These are phyloP conservation scores for Vollenhovia emeryi DNA, from an alignment of 1,140 invertebrate genomes.

Conservation along the genomic window DNA sequence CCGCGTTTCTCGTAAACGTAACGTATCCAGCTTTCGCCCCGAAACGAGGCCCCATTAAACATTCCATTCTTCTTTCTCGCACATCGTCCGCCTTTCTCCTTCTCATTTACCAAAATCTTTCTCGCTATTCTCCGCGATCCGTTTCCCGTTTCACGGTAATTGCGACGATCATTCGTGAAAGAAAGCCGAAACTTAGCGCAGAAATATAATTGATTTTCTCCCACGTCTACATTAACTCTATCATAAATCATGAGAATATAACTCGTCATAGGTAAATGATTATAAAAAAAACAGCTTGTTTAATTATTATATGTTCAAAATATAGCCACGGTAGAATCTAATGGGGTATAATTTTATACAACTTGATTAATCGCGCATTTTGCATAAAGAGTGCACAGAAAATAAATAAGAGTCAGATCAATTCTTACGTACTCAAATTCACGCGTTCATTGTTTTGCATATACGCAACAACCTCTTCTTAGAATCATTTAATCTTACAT, in stretches of 20 bases:
- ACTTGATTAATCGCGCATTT: background rate
- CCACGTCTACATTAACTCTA: background rate
- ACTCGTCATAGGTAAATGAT: background rate
- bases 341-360: background rate
- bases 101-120: background rate
- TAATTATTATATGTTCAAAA: background rate
- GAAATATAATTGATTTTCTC: background rate
- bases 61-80: slow-evolving; percentile 52
- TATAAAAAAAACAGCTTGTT: background rate
- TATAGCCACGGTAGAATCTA: background rate
- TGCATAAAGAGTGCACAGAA: background rate
- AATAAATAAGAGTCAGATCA: no score
- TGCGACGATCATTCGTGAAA: background rate
- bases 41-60: slow-evolving; percentile 63
- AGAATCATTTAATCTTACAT: no score
- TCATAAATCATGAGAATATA: background rate
- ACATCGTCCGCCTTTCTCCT: background rate
- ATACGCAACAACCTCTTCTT: no score
- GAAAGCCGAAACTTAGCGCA: background rate
- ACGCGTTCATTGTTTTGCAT: no score
- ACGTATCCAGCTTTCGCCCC: slow-evolving; percentile 12
- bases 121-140: background rate
- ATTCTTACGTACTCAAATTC: no score
- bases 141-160: background rate
- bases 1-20: slow-evolving; percentile 42